Conservation (phyloP, 1,140 invertebrate species). For the Trichonephila clavipes region DNA sequence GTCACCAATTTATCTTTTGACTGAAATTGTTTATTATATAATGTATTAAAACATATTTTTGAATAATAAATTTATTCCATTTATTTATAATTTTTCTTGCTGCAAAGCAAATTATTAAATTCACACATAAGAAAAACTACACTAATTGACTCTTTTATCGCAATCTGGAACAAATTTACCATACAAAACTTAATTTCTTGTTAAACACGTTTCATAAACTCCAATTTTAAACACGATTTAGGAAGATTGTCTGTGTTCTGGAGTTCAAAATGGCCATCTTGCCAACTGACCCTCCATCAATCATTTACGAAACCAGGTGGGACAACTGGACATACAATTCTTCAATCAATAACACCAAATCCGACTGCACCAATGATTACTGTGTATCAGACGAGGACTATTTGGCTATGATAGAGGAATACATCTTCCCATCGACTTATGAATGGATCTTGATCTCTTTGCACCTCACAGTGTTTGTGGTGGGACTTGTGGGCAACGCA, state of each 20-base stretch:
- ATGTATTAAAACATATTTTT: too few species aligned
- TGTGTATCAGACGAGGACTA: constrained; percentile 85
- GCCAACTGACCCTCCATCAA: not conserved
- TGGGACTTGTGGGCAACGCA: constrained; percentile 92
- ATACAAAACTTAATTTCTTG: too few species aligned
- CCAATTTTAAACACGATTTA: too few species aligned
- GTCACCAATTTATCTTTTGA: too few species aligned
- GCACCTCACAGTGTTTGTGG: constrained; percentile 90
- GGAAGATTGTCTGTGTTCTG: not conserved
- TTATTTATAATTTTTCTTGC: too few species aligned
- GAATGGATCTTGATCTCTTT: constrained; percentile 88
- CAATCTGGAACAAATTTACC: too few species aligned
- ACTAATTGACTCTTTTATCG: too few species aligned
- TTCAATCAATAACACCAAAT: not conserved
- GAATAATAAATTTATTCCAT: too few species aligned
- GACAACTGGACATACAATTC: constrained; percentile 28
- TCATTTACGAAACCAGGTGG: not conserved
- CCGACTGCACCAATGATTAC: constrained; percentile 81
- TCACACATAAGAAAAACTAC: too few species aligned
- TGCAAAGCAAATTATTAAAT: too few species aligned
- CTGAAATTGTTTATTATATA: too few species aligned
- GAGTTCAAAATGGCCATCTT: not conserved
- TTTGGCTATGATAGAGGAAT: constrained; percentile 83
- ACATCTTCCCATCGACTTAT: constrained; percentile 82
- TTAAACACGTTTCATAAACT: too few species aligned